phyloP scores from a whole-genome alignment of 1,140 invertebrate species.

The Marisa cornuarietis region DNA sequence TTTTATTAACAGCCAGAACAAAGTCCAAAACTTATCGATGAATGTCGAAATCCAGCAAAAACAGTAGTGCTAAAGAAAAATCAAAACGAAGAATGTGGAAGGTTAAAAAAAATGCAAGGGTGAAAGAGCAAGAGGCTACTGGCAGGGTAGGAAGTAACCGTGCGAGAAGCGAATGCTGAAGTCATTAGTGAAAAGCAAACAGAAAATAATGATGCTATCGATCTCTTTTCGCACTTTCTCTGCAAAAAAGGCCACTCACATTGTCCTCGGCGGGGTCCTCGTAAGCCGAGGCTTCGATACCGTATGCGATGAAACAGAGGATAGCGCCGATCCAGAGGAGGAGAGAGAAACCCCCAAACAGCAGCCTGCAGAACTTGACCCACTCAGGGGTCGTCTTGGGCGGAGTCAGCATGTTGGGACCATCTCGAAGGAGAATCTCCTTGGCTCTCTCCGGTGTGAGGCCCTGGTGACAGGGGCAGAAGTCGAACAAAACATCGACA shows the following conservation, averaged over 20 bases:
- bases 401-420: slow-evolving; percentile 92
- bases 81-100: neutral
- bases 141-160: neutral
- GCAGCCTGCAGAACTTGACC: slow-evolving; percentile 98
- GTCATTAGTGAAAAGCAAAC: neutral
- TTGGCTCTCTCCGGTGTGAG: slow-evolving; percentile 93
- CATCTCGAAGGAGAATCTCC: slow-evolving; percentile 91
- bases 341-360: slow-evolving; percentile 96
- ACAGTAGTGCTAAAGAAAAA: neutral
- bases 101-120: neutral
- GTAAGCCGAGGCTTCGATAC: slow-evolving; percentile 79
- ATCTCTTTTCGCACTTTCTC: neutral
- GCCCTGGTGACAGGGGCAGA: slow-evolving; percentile 68
- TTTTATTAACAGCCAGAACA: no score
- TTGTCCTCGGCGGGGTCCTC: slow-evolving; percentile 63
- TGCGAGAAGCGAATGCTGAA: neutral
- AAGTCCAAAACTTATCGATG: no score
- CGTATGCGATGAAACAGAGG: slow-evolving; percentile 96
- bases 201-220: neutral
- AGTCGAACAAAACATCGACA: neutral
- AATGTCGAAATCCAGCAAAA: neutral
- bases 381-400: slow-evolving; percentile 97
- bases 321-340: slow-evolving; percentile 97
- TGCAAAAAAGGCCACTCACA: slow-evolving; percentile 43
- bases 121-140: neutral